Evolutionary conservation across 2,888 invertebrate genomes (phyloP).

Genomic region (Rapana venosa): DNA sequence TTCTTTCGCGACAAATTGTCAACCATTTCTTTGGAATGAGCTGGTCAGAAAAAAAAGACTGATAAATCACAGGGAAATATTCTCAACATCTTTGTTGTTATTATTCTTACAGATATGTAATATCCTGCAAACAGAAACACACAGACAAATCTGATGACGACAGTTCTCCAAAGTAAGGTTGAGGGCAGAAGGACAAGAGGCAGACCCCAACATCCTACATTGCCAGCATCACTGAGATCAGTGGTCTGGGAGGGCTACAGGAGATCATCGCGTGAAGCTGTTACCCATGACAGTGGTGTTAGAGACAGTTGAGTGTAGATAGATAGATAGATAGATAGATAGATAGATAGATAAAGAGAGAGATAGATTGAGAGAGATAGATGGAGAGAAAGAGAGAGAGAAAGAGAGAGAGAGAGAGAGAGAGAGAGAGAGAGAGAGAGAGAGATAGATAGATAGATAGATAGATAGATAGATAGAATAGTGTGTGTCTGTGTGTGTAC

Average conservation of each 20-base stretch:
- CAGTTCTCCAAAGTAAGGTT: background rate
- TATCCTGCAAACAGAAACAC: too few relatives aligned
- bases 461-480: background rate
- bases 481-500: background rate
- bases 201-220: background rate
- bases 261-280: background rate
- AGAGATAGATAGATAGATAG: background rate
- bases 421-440: conserved; percentile 36
- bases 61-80: too few relatives aligned
- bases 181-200: background rate
- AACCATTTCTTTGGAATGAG: too few relatives aligned
- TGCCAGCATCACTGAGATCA: background rate
- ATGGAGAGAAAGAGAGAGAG: background rate
- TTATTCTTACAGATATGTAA: too few relatives aligned
- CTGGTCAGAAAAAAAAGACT: too few relatives aligned
- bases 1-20: too few relatives aligned
- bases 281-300: background rate
- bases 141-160: background rate
- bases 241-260: too few relatives aligned
- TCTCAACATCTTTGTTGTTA: too few relatives aligned
- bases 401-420: conserved; percentile 30
- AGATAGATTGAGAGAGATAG: background rate
- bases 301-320: background rate
- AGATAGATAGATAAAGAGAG: background rate
- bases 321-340: background rate